A percentile compares a stretch with the other conserved stretches of the same genome.
These are phyloP conservation scores for Myiotriccus ornatus DNA, from an alignment of 2,797 vertebrate species.

Conservation along the genomic window DNA sequence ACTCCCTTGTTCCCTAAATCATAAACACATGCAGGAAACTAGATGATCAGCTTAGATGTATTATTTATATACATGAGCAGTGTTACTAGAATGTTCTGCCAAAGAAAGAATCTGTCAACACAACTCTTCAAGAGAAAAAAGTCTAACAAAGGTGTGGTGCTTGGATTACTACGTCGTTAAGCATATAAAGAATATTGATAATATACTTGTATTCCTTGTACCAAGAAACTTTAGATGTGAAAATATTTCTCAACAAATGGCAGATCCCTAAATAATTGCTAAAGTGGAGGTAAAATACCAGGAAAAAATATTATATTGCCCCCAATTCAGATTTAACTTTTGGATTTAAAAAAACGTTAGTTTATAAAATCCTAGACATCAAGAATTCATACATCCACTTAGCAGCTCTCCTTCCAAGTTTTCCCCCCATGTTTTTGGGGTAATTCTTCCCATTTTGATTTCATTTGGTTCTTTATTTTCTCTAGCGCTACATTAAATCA, in stretches of 20 bases:
- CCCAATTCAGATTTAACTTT: background rate
- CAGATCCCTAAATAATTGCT: background rate
- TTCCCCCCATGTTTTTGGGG: background rate
- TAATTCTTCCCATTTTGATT: background rate
- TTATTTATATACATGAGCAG: background rate
- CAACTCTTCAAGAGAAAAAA: background rate
- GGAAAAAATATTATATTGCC: background rate
- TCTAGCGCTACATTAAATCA: background rate
- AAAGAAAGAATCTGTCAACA: background rate
- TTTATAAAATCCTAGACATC: background rate
- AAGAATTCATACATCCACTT: background rate
- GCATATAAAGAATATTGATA: background rate
- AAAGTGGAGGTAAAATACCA: background rate
- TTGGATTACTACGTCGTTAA: background rate
- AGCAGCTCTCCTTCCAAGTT: background rate
- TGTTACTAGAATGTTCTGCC: background rate
- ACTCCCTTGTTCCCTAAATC: background rate
- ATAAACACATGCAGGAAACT: background rate
- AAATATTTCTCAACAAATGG: background rate
- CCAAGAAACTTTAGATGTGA: background rate
- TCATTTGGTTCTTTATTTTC: background rate
- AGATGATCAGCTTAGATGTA: background rate
- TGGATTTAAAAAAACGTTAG: background rate
- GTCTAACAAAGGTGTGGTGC: background rate
- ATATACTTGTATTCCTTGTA: background rate